A percentile compares a stretch with the other conserved stretches of the same genome.
phyloP scores from a whole-genome alignment of 2,113 vertebrate genomes.

The Coturnix japonica region DNA sequence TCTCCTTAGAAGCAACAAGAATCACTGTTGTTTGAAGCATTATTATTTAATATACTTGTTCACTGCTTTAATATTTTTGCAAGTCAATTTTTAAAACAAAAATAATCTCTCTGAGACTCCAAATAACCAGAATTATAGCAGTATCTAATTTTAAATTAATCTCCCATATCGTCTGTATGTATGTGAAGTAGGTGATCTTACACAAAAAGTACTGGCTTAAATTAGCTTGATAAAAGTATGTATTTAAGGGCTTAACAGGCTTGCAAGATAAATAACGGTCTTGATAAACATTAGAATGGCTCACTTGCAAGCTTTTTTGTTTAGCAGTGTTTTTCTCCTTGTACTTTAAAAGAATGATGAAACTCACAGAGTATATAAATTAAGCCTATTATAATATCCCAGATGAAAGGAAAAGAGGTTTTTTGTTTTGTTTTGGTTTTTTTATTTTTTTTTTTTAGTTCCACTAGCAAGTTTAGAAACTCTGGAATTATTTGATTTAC shows the following conservation, averaged over 20 bases:
- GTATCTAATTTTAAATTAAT: slow-evolving; percentile 41
- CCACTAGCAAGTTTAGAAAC: neutral
- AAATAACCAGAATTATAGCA: neutral
- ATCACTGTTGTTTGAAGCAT: neutral
- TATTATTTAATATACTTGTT: slow-evolving; percentile 15
- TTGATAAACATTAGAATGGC: slow-evolving; percentile 15
- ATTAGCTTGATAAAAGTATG: slow-evolving; percentile 15
- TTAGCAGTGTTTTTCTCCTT: neutral
- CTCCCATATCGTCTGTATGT: neutral
- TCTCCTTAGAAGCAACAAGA: neutral
- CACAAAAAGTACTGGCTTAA: slow-evolving; percentile 4
- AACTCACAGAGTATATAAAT: slow-evolving; percentile 14
- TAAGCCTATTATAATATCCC: neutral
- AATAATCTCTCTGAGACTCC: slow-evolving; percentile 32
- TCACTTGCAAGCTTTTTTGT: slow-evolving; percentile 32
- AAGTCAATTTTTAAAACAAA: slow-evolving; percentile 37
- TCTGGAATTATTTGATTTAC: slow-evolving; percentile 7
- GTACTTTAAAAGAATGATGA: slow-evolving; percentile 4
- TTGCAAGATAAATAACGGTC: slow-evolving; percentile 17
- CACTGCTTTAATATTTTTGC: slow-evolving; percentile 3
- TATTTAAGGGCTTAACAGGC: slow-evolving; percentile 37
- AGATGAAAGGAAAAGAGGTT: neutral
- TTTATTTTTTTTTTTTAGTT: neutral
- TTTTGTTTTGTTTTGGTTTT: neutral
- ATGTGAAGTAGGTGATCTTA: slow-evolving; percentile 15